These are phyloP conservation scores for Morinoia aosen DNA, from an alignment of 2,888 invertebrate genomes.

Conservation along the genomic window DNA sequence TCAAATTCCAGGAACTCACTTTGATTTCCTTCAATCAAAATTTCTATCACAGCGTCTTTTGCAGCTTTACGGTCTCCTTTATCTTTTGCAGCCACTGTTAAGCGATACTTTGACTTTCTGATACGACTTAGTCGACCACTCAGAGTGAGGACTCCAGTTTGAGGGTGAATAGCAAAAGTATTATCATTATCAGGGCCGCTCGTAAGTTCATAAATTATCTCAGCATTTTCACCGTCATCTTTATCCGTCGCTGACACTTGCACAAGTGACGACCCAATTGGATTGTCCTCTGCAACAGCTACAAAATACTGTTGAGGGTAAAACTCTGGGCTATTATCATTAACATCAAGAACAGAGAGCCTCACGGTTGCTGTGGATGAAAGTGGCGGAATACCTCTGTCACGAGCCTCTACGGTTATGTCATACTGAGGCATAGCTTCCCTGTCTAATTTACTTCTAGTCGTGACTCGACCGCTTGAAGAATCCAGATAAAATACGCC, in stretches of 20 bases:
- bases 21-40: constrained; percentile 77
- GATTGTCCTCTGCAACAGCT: constrained; percentile 80
- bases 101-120: constrained; percentile 78
- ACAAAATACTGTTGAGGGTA: constrained; percentile 90
- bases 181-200: constrained; percentile 80
- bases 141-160: constrained; percentile 82
- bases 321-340: constrained; percentile 93
- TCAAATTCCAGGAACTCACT: constrained; percentile 82
- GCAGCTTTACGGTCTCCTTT: constrained; percentile 82
- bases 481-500: constrained; percentile 87
- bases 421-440: constrained; percentile 84
- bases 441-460: constrained; percentile 84
- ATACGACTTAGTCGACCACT: constrained; percentile 78
- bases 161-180: constrained; percentile 84
- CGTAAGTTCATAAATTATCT: constrained; percentile 83
- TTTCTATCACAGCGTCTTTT: constrained; percentile 81
- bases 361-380: constrained; percentile 90
- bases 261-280: constrained; percentile 78
- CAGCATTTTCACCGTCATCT: constrained; percentile 91
- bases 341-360: constrained; percentile 86
- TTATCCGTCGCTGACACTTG: constrained; percentile 86
- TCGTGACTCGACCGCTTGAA: constrained; percentile 86
- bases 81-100: constrained; percentile 86
- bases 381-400: constrained; percentile 91
- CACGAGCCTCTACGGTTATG: constrained; percentile 88